Evolutionary conservation across 2,888 invertebrate species (phyloP), one percentile per base, ranked within the genome.

Genomic region (Polymixis flavicincta): DNA sequence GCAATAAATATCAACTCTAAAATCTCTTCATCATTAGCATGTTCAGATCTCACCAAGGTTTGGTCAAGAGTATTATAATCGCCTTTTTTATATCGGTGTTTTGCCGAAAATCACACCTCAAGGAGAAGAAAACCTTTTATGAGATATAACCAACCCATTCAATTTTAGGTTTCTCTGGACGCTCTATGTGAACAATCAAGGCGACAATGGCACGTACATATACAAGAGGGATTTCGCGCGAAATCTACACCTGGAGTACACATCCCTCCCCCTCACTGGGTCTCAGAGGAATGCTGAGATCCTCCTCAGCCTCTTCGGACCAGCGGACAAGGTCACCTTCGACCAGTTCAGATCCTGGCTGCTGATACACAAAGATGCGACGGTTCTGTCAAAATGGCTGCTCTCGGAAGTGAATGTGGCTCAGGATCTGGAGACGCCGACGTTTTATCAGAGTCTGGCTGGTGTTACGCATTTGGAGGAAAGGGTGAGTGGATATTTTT

Each of bases 371-470:
- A 97, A 97, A 76, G 98, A 98, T 90, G 98, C 98, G 0, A 98
- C 98, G 0, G 97, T 98, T 28, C 93, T 98, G 22, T 98, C 98
- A 1, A 97, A 97, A 88, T 99, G 99, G 99, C 94, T 99, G 81
- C 93, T 99, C 32, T 97, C 97, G 3, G 98, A 98, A 87, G 97
- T 98, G 61, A 97, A 97, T 69, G 96, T 98, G 9, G 98, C 98
- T 63, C 98, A 98, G 80, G 98, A 99, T 90, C 95, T 98, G 90
- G 98, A 99, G 92, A 98, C 98, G 1, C 98, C 98, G 0, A 99
- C 99, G 0, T 99, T 99, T 92, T 99, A 99, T 93, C 99, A 99
- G 92, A 99, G 99, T 71, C 96, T 99, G 78, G 98, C 99, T 59
- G 99, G 99, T 52, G 99, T 99, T 52, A 99, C 99, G 37, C 99